Base-by-base conservation (phyloP, 2,888 invertebrate species). In the Chelonus formosanus region DNA sequence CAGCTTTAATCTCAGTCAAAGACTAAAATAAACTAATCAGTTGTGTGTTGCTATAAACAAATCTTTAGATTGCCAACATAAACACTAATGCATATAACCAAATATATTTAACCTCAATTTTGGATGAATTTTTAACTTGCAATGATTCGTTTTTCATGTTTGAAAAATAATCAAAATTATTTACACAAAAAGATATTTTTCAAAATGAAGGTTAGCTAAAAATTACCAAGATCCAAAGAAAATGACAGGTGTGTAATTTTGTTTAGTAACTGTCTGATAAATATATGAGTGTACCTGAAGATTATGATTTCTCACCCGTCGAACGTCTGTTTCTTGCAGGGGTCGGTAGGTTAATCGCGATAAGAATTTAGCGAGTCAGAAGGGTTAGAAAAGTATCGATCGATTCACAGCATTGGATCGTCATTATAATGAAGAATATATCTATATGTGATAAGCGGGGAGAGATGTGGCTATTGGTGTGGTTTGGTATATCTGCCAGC, bases 401-500 rank as follows among this genome's bases (percentile, higher is more conserved):
- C 53, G 44, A 53, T 40, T 66, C 61, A 50, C 47, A 5, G 44
- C 36, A 60, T 48, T 57, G 56, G 58, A 58, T 57, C 40, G 34
- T 50, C 35, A 31, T 44, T 44, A 45, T 43, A n/a, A 61, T 53
- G 20, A 20, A 40, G 40, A n/a, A 40, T 52, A 53, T 43, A 20
- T 58, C 50, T 20, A 43, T 43, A 34, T 40, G 35, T 53, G 43
- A 31, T 20, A 44, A 56, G 32, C 31, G 57, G 5, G n/a, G 44
- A 34, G 34, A 35, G 40, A 31, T 32, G n/a, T 36, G 40, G 53
- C 53, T 5, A 35, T 48, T 55, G 34, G n/a, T 55, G 10, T 44
- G n/a, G 53, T 44, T 36, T 64, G 60, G 61, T 56, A 31, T 66
- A 52, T 47, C 55, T 55, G 76, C 75, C 75, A 71, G 74, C 75